These are phyloP conservation scores for Ramphastos sulfuratus DNA, from an alignment of 2,113 vertebrate species.

Conservation along the genomic window DNA sequence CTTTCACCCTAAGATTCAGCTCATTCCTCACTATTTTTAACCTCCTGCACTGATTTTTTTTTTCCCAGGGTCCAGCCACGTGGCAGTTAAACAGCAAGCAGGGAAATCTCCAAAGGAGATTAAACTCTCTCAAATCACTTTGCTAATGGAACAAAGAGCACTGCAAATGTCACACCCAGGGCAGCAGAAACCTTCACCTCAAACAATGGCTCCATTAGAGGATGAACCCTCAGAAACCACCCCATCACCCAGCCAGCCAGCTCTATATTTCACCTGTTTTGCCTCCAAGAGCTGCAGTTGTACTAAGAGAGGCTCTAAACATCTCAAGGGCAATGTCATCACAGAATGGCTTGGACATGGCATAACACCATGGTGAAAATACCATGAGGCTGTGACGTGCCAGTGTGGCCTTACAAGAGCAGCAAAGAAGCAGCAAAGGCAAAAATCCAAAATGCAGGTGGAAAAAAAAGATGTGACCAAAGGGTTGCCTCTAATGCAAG, in stretches of 20 bases:
- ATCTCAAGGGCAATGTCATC: not conserved
- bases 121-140: conserved; percentile 58
- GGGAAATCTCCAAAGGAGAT: conserved; percentile 47
- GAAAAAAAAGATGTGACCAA: not conserved
- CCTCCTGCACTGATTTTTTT: not conserved
- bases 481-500: not conserved
- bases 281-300: not conserved
- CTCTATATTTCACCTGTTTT: not conserved
- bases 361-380: fast-evolving
- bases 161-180: conserved; percentile 54
- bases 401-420: not conserved
- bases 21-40: conserved; percentile 29
- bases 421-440: not conserved
- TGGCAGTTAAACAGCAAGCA: conserved; percentile 56
- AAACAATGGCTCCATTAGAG: conserved; percentile 58
- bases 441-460: not conserved
- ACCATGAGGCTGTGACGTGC: not conserved
- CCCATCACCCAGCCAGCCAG: fast-evolving
- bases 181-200: not conserved
- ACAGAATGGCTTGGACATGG: not conserved
- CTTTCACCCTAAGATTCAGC: not conserved
- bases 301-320: not conserved
- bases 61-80: conserved; percentile 2
- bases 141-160: conserved; percentile 63
- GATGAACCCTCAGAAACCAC: not conserved